These are phyloP conservation scores for Ditylenchus dipsaci DNA, from an alignment of 1,140 invertebrate genomes.

Conservation along the genomic window DNA sequence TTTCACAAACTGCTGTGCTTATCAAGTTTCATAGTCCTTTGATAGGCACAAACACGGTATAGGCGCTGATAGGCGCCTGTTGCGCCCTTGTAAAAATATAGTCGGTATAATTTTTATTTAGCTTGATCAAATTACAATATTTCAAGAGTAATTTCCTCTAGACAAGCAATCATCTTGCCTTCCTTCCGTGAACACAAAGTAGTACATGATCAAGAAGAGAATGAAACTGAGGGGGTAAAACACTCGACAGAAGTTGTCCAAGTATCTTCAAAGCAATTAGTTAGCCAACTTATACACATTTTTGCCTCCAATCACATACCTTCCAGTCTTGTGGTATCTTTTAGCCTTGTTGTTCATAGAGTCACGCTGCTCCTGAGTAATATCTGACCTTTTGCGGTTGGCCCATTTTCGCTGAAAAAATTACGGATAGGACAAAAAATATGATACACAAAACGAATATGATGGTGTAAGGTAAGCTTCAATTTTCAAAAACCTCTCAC, in stretches of 20 bases:
- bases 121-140: not conserved
- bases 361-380: constrained; percentile 53
- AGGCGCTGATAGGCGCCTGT: too few species aligned
- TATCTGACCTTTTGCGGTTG: constrained; percentile 48
- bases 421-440: too few species aligned
- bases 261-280: constrained; percentile 33
- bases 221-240: constrained; percentile 55
- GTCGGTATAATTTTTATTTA: too few species aligned
- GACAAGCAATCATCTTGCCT: constrained; percentile 56
- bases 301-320: constrained; percentile 23
- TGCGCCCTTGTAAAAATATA: too few species aligned
- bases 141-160: constrained; percentile 22
- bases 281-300: not conserved
- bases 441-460: too few species aligned
- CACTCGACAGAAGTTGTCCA: constrained; percentile 57
- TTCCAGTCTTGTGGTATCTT: constrained; percentile 54
- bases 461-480: too few species aligned
- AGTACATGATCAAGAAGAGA: constrained; percentile 55
- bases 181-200: constrained; percentile 57
- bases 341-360: constrained; percentile 48
- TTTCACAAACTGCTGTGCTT: too few species aligned
- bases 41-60: too few species aligned
- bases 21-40: too few species aligned
- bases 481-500: constrained; percentile 24
- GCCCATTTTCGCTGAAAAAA: constrained; percentile 53